phyloP scores from a whole-genome alignment of 1,140 invertebrate species.

The Lerema accius region DNA sequence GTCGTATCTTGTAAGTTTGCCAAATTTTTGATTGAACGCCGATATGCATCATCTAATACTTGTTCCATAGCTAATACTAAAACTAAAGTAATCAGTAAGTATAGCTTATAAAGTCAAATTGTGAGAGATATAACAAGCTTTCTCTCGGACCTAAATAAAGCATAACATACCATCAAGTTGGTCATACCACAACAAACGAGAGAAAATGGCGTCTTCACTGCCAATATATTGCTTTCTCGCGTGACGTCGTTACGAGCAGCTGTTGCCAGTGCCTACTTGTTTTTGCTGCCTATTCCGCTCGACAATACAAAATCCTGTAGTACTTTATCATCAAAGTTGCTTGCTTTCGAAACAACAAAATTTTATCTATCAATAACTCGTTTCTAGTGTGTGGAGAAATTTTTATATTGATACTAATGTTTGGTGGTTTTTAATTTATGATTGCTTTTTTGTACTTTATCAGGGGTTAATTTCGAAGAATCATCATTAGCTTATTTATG shows the following conservation, averaged over 20 bases:
- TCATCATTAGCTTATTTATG: too few species aligned
- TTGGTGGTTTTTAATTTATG: too few species aligned
- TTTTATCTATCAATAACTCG: slow-evolving; percentile 11
- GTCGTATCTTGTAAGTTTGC: not conserved
- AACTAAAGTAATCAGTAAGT: too few species aligned
- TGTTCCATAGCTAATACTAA: too few species aligned
- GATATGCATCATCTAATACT: too few species aligned
- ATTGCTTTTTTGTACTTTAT: too few species aligned
- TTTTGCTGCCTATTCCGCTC: slow-evolving; percentile 60
- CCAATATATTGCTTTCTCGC: slow-evolving; percentile 77
- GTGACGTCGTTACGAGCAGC: slow-evolving; percentile 74
- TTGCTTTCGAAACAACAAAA: not conserved
- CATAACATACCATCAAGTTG: too few species aligned
- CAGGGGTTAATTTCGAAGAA: too few species aligned
- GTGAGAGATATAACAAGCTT: too few species aligned
- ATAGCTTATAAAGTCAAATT: too few species aligned
- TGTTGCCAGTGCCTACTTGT: slow-evolving; percentile 68
- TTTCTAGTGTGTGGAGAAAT: not conserved
- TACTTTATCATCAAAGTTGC: slow-evolving; percentile 53
- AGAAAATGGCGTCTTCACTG: slow-evolving; percentile 64
- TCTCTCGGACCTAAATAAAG: too few species aligned
- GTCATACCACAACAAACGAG: slow-evolving; percentile 16
- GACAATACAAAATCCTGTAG: slow-evolving; percentile 60
- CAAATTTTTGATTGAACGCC: not conserved
- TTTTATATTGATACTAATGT: not conserved